These are phyloP conservation scores for Falco rusticolus DNA, from an alignment of 2,797 vertebrate species.

Conservation along the genomic window DNA sequence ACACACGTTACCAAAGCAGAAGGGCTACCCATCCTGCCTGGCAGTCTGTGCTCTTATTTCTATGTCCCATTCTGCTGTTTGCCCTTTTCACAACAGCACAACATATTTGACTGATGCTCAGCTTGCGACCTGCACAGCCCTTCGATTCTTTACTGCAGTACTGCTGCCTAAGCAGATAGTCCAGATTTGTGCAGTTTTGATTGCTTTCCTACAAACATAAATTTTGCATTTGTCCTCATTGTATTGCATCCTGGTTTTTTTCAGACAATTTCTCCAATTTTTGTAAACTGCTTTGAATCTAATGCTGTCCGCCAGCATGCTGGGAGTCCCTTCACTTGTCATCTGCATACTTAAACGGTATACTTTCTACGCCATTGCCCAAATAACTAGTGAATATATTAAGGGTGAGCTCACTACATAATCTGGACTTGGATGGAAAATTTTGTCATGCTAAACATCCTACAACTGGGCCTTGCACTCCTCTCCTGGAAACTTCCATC, in stretches of 20 bases:
- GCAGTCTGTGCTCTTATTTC: neutral
- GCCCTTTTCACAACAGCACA: neutral
- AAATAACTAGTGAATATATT: neutral
- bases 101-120: neutral
- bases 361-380: constrained; percentile 38
- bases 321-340: neutral
- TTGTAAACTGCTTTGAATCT: constrained; percentile 16
- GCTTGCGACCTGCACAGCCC: neutral
- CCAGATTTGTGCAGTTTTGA: neutral
- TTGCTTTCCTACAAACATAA: neutral
- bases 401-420: neutral
- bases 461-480: neutral
- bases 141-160: neutral
- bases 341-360: neutral
- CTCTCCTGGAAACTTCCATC: neutral
- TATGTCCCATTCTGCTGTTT: neutral
- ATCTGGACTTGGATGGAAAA: neutral
- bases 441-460: neutral
- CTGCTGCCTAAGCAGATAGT: neutral
- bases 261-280: constrained; percentile 35
- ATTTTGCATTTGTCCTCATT: constrained; percentile 10
- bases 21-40: neutral
- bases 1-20: neutral
- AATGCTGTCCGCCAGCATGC: neutral
- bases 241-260: neutral